These are phyloP conservation scores for Botia kubotai DNA, from an alignment of 2,797 vertebrate species.

Conservation along the genomic window DNA sequence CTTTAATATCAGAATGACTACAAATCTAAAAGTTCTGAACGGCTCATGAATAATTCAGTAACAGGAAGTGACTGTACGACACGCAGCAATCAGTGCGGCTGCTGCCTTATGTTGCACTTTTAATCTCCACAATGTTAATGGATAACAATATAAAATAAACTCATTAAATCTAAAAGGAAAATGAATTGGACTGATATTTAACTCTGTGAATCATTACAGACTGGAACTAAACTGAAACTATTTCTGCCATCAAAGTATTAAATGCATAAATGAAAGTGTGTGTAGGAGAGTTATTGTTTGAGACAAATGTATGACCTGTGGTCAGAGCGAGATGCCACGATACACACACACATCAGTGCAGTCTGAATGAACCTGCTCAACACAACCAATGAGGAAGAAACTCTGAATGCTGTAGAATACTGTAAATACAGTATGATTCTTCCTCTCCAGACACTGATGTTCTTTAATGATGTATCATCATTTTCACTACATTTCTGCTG, in stretches of 20 bases:
- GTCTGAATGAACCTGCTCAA: too few relatives aligned
- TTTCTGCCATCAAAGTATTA: constrained; percentile 93
- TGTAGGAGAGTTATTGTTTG: constrained; percentile 82
- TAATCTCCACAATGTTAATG: constrained; percentile 89
- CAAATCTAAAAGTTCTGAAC: constrained; percentile 75
- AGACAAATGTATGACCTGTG: constrained; percentile 82
- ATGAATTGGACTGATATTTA: constrained; percentile 90
- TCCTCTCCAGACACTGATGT: too few relatives aligned
- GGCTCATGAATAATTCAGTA: constrained; percentile 87
- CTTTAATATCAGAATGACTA: constrained; percentile 70
- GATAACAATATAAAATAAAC: constrained; percentile 92
- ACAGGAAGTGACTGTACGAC: constrained; percentile 83
- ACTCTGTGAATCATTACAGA: constrained; percentile 83
- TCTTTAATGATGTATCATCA: too few relatives aligned
- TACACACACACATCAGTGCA: too few relatives aligned
- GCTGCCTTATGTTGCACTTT: constrained; percentile 78
- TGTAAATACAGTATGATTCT: too few relatives aligned
- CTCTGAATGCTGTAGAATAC: too few relatives aligned
- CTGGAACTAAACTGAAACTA: constrained; percentile 79
- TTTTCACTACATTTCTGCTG: too few relatives aligned
- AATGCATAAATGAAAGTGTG: constrained; percentile 92
- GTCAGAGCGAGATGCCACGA: constrained; percentile 66
- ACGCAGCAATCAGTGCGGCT: constrained; percentile 74
- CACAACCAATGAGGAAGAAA: too few relatives aligned
- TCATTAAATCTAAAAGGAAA: constrained; percentile 88